phyloP scores from a whole-genome alignment of 2,797 vertebrate species.

The Acridotheres tristis region DNA sequence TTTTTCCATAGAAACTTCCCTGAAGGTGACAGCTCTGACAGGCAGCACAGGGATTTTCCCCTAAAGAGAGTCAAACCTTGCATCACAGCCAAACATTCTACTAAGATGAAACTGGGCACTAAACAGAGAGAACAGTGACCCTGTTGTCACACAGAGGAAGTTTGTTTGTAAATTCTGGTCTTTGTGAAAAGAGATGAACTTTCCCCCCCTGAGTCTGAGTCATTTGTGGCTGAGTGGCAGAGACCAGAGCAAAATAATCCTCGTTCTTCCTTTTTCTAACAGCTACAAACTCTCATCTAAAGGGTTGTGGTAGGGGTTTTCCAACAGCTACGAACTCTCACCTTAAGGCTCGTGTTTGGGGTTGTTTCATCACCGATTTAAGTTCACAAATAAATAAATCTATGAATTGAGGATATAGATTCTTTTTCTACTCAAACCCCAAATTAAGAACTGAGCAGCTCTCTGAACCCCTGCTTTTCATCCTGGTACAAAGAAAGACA shows the following conservation, averaged over 20 bases:
- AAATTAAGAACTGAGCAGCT: background rate
- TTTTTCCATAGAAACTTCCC: background rate
- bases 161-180: background rate
- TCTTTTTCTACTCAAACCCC: background rate
- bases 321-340: background rate
- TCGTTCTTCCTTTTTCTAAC: background rate
- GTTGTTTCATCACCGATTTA: background rate
- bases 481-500: background rate
- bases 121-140: background rate
- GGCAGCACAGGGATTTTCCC: background rate
- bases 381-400: background rate
- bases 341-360: background rate
- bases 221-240: background rate
- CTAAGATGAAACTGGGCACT: background rate
- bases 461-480: background rate
- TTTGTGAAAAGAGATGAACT: background rate
- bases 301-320: background rate
- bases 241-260: background rate
- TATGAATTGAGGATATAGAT: background rate
- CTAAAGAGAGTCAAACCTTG: background rate
- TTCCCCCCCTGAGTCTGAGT: background rate
- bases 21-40: background rate
- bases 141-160: background rate
- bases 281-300: background rate
- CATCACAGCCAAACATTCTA: background rate